phyloP scores from a whole-genome alignment of 2,113 vertebrate species.

The Halcyon senegalensis region DNA sequence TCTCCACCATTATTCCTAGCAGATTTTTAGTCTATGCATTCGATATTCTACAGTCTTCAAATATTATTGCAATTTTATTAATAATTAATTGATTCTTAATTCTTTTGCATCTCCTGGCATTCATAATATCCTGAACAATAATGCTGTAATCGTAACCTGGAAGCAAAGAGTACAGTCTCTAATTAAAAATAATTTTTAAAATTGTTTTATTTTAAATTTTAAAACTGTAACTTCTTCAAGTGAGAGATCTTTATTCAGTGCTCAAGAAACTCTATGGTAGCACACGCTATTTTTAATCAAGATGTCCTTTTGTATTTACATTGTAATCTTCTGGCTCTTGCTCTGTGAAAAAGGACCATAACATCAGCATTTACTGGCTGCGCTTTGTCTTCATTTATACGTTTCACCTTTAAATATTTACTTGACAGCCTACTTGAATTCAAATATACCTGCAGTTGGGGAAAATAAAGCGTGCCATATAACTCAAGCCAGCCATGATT shows the following conservation, averaged over 20 bases:
- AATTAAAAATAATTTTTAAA: neutral
- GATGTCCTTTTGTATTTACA: neutral
- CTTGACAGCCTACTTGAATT: slow-evolving; percentile 64
- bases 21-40: neutral
- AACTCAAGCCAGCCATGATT: slow-evolving; percentile 44
- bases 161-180: neutral
- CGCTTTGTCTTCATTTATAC: slow-evolving; percentile 32
- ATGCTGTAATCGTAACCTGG: neutral
- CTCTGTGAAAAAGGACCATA: neutral
- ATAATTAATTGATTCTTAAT: slow-evolving; percentile 51
- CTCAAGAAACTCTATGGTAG: neutral
- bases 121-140: neutral
- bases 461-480: slow-evolving; percentile 38
- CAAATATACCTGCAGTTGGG: slow-evolving; percentile 58
- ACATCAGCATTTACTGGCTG: neutral
- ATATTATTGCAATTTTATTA: neutral
- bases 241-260: neutral
- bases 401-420: slow-evolving; percentile 62
- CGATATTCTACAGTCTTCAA: neutral
- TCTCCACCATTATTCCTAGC: neutral
- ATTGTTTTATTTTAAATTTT: neutral
- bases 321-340: neutral
- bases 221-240: neutral
- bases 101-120: neutral
- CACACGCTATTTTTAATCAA: neutral